A percentile compares a stretch with the other conserved stretches of the same genome.
These are phyloP conservation scores for Eunapius fragilis DNA, from an alignment of 37 sponge, comb jelly and placozoan genomes.

Conservation along the genomic window DNA sequence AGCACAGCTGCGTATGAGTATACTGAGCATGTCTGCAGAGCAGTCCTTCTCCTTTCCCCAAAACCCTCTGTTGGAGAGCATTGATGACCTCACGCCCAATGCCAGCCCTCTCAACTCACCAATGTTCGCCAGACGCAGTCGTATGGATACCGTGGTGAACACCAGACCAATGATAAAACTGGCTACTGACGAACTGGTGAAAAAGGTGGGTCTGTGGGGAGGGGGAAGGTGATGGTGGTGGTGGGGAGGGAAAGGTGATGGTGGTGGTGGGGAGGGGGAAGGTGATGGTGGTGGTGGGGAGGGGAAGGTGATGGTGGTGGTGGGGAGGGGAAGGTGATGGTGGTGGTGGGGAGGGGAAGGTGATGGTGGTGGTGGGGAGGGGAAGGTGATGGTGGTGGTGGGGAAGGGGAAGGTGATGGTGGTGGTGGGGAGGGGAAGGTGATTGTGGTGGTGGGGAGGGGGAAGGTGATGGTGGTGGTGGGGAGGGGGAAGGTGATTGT, in stretches of 20 bases:
- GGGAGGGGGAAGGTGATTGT: background rate
- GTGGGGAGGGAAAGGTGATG: no score
- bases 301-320: no score
- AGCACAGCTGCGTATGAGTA: no score
- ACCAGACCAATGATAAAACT: conserved; percentile 49
- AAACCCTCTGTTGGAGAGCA: background rate
- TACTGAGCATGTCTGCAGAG: no score
- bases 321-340: no score
- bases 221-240: background rate
- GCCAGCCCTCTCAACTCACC: conserved; percentile 21
- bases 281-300: background rate
- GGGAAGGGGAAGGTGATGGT: background rate
- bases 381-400: background rate
- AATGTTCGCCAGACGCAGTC: background rate
- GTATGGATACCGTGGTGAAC: conserved; percentile 37
- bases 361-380: no score
- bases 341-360: no score
- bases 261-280: background rate
- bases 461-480: background rate
- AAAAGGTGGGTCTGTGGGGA: background rate
- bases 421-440: background rate
- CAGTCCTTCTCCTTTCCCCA: no score
- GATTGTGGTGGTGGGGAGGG: background rate
- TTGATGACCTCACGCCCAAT: conserved; percentile 37
- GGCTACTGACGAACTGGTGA: conserved; percentile 32